A percentile compares a stretch with the other conserved stretches of the same genome.
phyloP scores from a whole-genome alignment of 2,888 invertebrate species.

The Pocota personata region DNA sequence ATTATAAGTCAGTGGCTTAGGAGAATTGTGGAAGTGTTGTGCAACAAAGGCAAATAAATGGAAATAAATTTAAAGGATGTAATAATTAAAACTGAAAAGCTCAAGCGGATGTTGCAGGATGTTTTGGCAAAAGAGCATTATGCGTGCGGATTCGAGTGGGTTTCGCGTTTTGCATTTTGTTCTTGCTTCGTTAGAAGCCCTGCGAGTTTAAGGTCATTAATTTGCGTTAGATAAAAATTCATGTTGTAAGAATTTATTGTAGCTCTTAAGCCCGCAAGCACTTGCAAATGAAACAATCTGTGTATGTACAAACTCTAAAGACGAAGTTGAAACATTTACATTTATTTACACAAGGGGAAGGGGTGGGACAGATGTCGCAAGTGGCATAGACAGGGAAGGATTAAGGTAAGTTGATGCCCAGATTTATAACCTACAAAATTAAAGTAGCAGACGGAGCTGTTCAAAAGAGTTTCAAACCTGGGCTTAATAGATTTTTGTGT shows the following conservation, averaged over 20 bases:
- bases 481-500: too few relatives aligned
- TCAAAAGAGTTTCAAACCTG: too few relatives aligned
- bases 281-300: not conserved
- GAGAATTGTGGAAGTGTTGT: slow-evolving; percentile 23
- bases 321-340: too few relatives aligned
- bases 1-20: slow-evolving; percentile 27
- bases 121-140: not conserved
- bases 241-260: not conserved
- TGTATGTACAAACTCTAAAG: not conserved
- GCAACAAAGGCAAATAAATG: slow-evolving; percentile 42
- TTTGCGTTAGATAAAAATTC: not conserved
- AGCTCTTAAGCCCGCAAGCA: not conserved
- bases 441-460: too few relatives aligned
- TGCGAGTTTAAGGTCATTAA: not conserved
- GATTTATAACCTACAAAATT: too few relatives aligned
- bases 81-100: slow-evolving; percentile 48
- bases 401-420: too few relatives aligned
- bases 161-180: not conserved
- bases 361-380: too few relatives aligned
- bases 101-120: slow-evolving; percentile 26
- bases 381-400: too few relatives aligned
- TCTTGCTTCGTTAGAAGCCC: not conserved
- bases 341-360: too few relatives aligned
- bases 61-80: slow-evolving; percentile 52
- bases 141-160: slow-evolving; percentile 11